phyloP scores from a whole-genome alignment of 2,797 vertebrate genomes.

The Crenuchus spilurus region DNA sequence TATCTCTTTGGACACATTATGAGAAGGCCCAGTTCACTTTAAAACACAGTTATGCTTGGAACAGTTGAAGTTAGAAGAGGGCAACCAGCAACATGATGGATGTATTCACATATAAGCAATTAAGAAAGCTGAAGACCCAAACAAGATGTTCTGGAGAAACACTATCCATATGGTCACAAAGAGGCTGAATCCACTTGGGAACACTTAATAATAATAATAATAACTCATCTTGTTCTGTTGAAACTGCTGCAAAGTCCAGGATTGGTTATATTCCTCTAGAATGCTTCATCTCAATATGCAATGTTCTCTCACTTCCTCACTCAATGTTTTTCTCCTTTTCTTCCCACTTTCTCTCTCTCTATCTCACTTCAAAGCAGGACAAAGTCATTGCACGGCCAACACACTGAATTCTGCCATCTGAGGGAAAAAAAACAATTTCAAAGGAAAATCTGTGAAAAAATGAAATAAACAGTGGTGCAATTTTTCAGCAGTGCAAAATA shows the following conservation, averaged over 20 bases:
- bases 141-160: no score
- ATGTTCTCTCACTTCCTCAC: not conserved
- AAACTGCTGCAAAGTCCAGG: not conserved
- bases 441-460: conserved; percentile 14
- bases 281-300: not conserved
- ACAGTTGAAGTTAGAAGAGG: no score
- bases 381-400: conserved; percentile 10
- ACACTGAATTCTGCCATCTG: conserved; percentile 1
- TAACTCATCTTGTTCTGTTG: not conserved
- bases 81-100: no score
- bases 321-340: conserved; percentile 5
- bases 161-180: no score
- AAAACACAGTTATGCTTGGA: no score
- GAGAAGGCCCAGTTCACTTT: no score
- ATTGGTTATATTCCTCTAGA: not conserved
- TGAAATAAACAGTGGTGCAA: not conserved
- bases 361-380: not conserved
- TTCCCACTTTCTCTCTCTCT: not conserved
- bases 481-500: not conserved
- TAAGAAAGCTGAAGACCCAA: no score
- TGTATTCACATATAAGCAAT: no score
- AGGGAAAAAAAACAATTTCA: conserved; percentile 31
- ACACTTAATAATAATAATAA: no score
- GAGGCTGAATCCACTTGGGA: no score
- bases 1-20: no score